Evolutionary conservation across 2,797 vertebrate species (phyloP).

Genomic region (Scolopax bukidnonensis): DNA sequence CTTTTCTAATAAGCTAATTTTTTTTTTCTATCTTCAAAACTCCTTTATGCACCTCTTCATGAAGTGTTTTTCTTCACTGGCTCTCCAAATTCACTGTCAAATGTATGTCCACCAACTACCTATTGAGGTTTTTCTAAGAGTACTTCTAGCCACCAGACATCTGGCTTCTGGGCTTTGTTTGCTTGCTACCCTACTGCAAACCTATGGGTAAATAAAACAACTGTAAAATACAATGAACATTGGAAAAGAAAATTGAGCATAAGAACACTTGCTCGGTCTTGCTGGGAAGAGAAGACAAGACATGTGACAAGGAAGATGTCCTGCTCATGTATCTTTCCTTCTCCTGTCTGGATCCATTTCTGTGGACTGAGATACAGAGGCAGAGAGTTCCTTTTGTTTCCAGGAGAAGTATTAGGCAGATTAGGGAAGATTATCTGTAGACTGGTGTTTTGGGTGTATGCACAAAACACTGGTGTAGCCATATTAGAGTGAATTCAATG

Average conservation of each 20-base stretch:
- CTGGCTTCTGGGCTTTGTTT: background rate
- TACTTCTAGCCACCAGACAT: background rate
- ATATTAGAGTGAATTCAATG: background rate
- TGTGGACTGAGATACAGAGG: background rate
- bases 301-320: background rate
- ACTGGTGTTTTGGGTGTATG: background rate
- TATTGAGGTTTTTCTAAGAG: background rate
- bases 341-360: background rate
- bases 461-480: background rate
- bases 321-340: background rate
- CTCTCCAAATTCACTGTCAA: background rate
- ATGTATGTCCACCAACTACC: background rate
- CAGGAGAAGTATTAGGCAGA: background rate
- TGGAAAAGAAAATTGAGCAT: background rate
- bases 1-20: background rate
- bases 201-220: background rate
- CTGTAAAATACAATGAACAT: accelerated
- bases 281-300: background rate
- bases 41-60: background rate
- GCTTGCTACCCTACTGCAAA: background rate
- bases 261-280: background rate
- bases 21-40: background rate
- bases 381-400: background rate
- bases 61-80: background rate
- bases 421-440: background rate